phyloP scores from a whole-genome alignment of 2,797 vertebrate genomes.

The Bradypus variegatus region DNA sequence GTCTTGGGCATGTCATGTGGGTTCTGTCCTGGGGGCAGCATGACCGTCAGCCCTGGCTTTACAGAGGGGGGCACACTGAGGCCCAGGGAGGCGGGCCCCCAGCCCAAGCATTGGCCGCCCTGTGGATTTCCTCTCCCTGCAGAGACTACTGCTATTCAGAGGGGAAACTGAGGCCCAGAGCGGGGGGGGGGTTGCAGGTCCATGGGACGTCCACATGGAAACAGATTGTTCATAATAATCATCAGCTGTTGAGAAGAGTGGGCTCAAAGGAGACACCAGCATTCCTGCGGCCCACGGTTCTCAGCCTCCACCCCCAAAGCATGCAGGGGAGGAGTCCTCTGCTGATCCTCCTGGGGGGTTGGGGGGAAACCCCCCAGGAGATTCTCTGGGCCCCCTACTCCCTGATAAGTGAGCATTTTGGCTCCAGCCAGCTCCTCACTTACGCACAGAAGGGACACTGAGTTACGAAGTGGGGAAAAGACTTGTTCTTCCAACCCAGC shows the following conservation, averaged over 20 bases:
- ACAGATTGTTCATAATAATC: background rate
- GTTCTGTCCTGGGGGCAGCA: background rate
- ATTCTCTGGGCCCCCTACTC: background rate
- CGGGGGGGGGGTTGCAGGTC: too few species aligned
- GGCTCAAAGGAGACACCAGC: background rate
- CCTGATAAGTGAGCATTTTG: background rate
- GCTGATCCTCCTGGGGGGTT: too few species aligned
- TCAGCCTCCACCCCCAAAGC: too few species aligned
- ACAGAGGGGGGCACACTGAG: background rate
- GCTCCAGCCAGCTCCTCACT: background rate
- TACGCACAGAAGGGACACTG: too few species aligned
- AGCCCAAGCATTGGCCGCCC: background rate
- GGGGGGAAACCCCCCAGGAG: background rate
- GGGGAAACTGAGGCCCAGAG: background rate
- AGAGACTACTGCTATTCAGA: background rate
- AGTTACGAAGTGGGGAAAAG: background rate
- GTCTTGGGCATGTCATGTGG: too few species aligned
- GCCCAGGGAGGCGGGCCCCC: background rate
- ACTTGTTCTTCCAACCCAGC: background rate
- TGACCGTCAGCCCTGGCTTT: accelerated
- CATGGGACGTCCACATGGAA: background rate
- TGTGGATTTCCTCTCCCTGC: background rate
- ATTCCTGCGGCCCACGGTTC: background rate
- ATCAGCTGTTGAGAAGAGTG: too few species aligned
- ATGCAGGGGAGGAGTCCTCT: too few species aligned